Percentiles rank a stretch among this genome's conserved stretches.
These are phyloP conservation scores for Halictus ligatus DNA, from an alignment of 2,888 invertebrate species.

Conservation along the genomic window DNA sequence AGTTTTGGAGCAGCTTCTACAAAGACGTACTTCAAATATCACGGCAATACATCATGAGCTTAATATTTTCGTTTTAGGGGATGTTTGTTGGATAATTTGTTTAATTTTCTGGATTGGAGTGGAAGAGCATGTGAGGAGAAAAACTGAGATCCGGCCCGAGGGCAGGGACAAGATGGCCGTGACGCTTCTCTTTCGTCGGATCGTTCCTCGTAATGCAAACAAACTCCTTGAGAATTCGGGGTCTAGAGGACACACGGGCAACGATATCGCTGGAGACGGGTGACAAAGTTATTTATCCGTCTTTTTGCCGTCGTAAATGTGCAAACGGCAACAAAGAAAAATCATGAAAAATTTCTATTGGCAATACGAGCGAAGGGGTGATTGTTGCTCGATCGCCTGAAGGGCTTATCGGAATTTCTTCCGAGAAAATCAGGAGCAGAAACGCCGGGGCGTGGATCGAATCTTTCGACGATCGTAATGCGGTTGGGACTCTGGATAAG, in stretches of 20 bases:
- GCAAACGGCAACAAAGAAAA: not conserved
- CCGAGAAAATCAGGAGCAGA: not conserved
- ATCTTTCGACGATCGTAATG: conserved; percentile 20
- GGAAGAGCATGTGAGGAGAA: conserved; percentile 3
- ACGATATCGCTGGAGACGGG: conserved; percentile 42
- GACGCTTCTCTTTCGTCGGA: conserved; percentile 79
- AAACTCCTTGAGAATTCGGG: conserved; percentile 79
- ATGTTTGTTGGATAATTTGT: not conserved
- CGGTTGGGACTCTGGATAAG: conserved; percentile 51
- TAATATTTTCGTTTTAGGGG: not conserved
- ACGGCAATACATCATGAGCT: not conserved
- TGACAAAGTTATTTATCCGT: conserved; percentile 10
- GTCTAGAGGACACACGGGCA: conserved; percentile 53
- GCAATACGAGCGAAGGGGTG: not conserved
- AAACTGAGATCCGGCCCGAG: conserved; percentile 43
- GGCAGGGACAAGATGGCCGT: conserved; percentile 75
- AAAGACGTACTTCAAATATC: not conserved
- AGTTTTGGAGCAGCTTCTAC: not conserved
- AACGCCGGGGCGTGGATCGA: not conserved
- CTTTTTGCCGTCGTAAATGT: not conserved
- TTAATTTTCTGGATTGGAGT: not conserved
- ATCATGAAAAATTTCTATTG: not conserved
- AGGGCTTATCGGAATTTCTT: not conserved
- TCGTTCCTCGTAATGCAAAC: conserved; percentile 78
- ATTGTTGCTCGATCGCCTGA: not conserved